Base-by-base conservation (phyloP, 2,113 vertebrate genomes). In the Onychorhynchus coronatus region DNA sequence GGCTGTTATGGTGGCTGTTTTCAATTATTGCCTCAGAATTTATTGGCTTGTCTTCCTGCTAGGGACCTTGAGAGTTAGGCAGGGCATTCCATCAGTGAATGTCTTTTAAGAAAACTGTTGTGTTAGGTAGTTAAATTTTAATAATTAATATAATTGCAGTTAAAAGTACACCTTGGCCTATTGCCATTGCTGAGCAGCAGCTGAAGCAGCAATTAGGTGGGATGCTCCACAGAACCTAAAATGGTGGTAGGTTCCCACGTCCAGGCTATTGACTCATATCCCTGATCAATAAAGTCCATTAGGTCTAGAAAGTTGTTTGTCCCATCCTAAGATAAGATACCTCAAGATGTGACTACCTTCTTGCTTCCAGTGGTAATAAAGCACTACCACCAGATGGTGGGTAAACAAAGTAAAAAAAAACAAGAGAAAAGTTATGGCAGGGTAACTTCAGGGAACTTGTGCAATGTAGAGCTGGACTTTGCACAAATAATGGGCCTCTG, bases 1-100 rank as follows among this genome's bases (percentile, higher is more conserved):
- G 85, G 88, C 76, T 92, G 90, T 72, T 91, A 83, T 85, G 72
- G 72, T 94, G 70, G 47, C 42, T 80, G 65, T 88, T 96, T 93
- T 83, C 93, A 95, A 70, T 94, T 88, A 96, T 73, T 88, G 11
- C 50, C n/a, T 93, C 41, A 46, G 75, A 84, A 88, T 95, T 92
- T 94, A 94, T 88, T 88, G 88, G 47, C 76, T 90, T 67, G 10
- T 74, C 88, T 75, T 61, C 35, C 61, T 41, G 14, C 11, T 77
- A 47, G 35, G 31, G 47, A 84, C 88, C 75, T 92, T 95, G 79
- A 88, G n/a, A 90, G 30, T 76, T 46, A 67, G 58, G 21, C 30
- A 76, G 56, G 20, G 58, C 77, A 74, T 83, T 89, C 65, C 82
- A 8, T 55, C 65, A 65, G 37, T 8, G 21, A 42, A 7, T 71